Base-by-base conservation (phyloP, 2,113 vertebrate genomes). In the Regulus satrapa region DNA sequence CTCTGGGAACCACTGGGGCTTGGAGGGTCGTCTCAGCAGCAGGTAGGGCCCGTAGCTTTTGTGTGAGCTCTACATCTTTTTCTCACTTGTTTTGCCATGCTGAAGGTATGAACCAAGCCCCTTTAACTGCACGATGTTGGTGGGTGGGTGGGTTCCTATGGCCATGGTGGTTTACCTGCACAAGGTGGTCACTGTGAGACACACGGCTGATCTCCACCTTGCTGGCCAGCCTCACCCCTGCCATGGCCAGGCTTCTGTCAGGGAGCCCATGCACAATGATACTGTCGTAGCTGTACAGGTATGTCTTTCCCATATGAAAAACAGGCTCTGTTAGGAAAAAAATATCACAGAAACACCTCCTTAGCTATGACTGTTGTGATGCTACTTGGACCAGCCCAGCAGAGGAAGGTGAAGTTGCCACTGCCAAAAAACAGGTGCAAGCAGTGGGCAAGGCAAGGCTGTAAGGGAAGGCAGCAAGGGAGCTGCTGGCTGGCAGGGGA, bases 231-330 rank as follows among this genome's bases (percentile, higher is more conserved):
- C 97, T 98, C 55, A 99, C 45, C 52, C 98, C 99, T 1, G 98
- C 98, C 88, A 77, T 98, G 4, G 97, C 97, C 94, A 98, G 78
- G 58, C 95, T 97, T 63, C 95, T 96, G 46, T 98, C 92, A 7
- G 98, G 97, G 61, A 99, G 85, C 63, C 98, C 98, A 0, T 97
- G 97, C 79, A 98, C 58, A 55, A 98, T 92, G 54, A 95, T 29
- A 21, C 96, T 97, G 52, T 99, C 96, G 24, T 99, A 99, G 62
- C 96, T 97, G 41, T 98, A 99, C 49, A 98, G 58, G 55, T 98
- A 98, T 15, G 97, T 98, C 94, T 98, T 98, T 77, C 93, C 96
- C 1, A 81, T 58, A 29, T 96, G 94, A 95, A 98, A 99, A 13
- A 95, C 67, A 38, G 98, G 98, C 76, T 95, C 98, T 99, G 32